Percentiles rank a stretch among this genome's conserved stretches.
Conservation (phyloP, 2,888 invertebrate genomes). For the Alcis repandata region DNA sequence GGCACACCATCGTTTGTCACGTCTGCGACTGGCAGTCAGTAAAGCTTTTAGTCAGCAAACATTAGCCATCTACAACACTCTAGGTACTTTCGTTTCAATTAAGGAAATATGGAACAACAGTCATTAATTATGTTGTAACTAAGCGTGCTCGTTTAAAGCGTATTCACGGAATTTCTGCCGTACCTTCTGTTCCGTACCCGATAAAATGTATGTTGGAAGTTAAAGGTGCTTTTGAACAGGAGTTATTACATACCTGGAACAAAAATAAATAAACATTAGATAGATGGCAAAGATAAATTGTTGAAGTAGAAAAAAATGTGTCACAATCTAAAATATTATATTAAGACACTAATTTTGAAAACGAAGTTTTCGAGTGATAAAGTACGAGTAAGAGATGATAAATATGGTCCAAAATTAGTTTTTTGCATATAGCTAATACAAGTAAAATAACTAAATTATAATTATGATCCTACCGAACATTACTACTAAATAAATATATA, state of each 20-base stretch:
- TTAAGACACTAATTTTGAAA: too few relatives aligned
- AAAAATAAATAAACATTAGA: neutral
- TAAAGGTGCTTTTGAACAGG: neutral
- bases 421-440: too few relatives aligned
- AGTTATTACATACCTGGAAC: slow-evolving; percentile 32
- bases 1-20: slow-evolving; percentile 23
- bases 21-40: neutral
- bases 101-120: neutral
- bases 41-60: slow-evolving; percentile 8
- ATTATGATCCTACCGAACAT: too few relatives aligned
- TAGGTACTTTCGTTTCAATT: neutral
- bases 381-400: too few relatives aligned
- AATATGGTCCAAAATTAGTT: too few relatives aligned
- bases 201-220: neutral
- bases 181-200: neutral
- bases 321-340: too few relatives aligned
- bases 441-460: too few relatives aligned
- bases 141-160: too few relatives aligned
- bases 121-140: slow-evolving; percentile 3
- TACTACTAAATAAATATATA: too few relatives aligned
- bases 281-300: neutral
- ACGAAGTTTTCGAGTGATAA: too few relatives aligned
- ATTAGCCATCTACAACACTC: neutral
- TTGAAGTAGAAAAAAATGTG: neutral
- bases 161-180: too few relatives aligned